These are phyloP conservation scores for Ceratosolen fusciceps DNA, from an alignment of 1,140 invertebrate genomes.

Conservation along the genomic window DNA sequence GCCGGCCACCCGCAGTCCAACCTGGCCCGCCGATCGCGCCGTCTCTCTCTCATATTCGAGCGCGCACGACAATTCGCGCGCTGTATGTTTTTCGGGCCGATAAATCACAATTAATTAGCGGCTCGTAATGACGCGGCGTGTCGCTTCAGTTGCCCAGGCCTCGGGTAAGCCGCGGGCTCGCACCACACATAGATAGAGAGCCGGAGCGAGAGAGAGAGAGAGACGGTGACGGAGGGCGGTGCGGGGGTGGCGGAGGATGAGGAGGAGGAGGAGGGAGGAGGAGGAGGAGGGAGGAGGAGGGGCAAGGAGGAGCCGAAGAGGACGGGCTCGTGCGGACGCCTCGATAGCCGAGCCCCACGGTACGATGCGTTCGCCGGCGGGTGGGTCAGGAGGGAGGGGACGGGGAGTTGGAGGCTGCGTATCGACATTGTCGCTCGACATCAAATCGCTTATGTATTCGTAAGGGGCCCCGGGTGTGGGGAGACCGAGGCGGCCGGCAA, in stretches of 20 bases:
- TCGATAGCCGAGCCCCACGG: background rate
- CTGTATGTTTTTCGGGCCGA: slow-evolving; percentile 63
- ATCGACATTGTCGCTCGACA: slow-evolving; percentile 20
- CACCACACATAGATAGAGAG: no score
- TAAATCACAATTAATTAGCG: slow-evolving; percentile 73
- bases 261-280: no score
- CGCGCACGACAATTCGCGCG: background rate
- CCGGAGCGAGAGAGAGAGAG: no score
- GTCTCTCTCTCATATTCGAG: background rate
- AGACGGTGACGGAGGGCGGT: no score
- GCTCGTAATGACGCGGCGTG: slow-evolving; percentile 66
- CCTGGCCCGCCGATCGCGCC: background rate
- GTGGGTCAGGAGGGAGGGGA: background rate
- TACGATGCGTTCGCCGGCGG: background rate
- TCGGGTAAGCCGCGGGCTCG: no score
- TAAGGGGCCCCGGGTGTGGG: background rate
- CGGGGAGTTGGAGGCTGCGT: background rate
- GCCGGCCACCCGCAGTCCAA: background rate
- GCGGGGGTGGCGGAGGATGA: no score
- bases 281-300: no score
- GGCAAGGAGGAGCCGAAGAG: slow-evolving; percentile 2
- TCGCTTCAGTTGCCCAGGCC: slow-evolving; percentile 19
- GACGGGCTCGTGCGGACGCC: background rate
- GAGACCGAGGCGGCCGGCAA: background rate
- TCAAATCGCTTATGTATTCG: slow-evolving; percentile 11